phyloP scores from a whole-genome alignment of 2,797 vertebrate genomes.

The Danio choprae region DNA sequence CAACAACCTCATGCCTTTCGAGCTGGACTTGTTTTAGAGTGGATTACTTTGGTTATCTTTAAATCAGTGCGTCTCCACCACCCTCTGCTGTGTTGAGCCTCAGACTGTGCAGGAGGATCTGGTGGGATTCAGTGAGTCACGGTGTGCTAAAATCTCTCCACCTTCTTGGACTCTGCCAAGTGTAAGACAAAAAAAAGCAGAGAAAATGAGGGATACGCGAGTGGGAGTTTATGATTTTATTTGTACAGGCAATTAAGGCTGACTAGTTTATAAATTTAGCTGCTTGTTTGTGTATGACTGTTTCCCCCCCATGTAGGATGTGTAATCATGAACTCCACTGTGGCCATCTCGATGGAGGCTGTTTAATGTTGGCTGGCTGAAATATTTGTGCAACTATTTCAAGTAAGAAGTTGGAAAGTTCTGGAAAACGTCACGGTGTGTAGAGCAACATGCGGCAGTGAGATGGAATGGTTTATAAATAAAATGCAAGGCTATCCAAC shows the following conservation, averaged over 20 bases:
- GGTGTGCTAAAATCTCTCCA: slow-evolving; percentile 17
- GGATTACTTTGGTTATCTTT: slow-evolving; percentile 52
- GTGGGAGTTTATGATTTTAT: slow-evolving; percentile 60
- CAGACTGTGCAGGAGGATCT: slow-evolving; percentile 50
- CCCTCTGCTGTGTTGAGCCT: slow-evolving; percentile 26
- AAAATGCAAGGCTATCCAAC: neutral
- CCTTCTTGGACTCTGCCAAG: slow-evolving; percentile 29
- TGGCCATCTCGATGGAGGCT: slow-evolving; percentile 39
- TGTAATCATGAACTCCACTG: slow-evolving; percentile 48
- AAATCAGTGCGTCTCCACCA: slow-evolving; percentile 48
- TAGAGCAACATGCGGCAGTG: neutral
- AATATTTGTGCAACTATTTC: slow-evolving; percentile 24
- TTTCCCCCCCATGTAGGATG: slow-evolving; percentile 46
- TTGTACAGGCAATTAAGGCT: slow-evolving; percentile 56
- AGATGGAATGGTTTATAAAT: slow-evolving; percentile 30
- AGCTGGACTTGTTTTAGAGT: slow-evolving; percentile 39
- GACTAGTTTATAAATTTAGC: slow-evolving; percentile 53
- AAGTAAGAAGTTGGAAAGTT: slow-evolving; percentile 5
- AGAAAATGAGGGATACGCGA: slow-evolving; percentile 36
- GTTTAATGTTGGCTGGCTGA: slow-evolving; percentile 27
- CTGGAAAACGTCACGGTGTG: neutral
- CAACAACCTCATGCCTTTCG: slow-evolving; percentile 8
- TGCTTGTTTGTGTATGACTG: slow-evolving; percentile 54
- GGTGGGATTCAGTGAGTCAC: slow-evolving; percentile 52
- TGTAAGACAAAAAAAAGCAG: slow-evolving; percentile 32